phyloP scores from a whole-genome alignment of 2,797 vertebrate species.

The Enteromius fasciolatus region DNA sequence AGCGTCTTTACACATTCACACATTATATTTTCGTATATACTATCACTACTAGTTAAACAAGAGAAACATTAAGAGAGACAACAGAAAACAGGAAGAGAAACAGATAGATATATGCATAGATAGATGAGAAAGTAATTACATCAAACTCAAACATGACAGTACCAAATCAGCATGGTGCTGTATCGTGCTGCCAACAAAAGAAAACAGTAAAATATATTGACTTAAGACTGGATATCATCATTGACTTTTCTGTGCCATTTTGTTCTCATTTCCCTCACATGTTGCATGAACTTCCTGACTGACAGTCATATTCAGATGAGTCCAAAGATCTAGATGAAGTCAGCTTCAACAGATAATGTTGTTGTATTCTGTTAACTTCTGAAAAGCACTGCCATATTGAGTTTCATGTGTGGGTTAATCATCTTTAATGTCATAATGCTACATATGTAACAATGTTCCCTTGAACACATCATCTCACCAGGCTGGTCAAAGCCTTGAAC shows the following conservation, averaged over 20 bases:
- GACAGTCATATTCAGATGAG: constrained; percentile 20
- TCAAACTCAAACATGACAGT: not conserved
- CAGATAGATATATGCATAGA: not conserved
- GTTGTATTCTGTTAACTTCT: not conserved
- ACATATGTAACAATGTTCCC: not conserved
- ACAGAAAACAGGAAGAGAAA: not conserved
- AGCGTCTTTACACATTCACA: too few species aligned
- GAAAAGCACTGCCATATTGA: not conserved
- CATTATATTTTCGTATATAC: not conserved
- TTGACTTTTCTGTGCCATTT: constrained; percentile 43
- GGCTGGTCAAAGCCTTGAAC: constrained; percentile 51
- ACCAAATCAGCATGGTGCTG: not conserved
- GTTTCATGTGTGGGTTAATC: not conserved
- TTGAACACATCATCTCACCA: constrained; percentile 15
- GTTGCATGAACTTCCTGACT: constrained; percentile 31
- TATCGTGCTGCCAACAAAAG: not conserved
- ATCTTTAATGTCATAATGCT: not conserved
- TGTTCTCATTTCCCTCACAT: constrained; percentile 35
- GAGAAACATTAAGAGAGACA: not conserved
- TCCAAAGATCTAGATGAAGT: constrained; percentile 36
- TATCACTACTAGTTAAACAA: not conserved
- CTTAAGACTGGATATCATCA: constrained; percentile 5
- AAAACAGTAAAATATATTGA: not conserved
- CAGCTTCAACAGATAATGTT: not conserved
- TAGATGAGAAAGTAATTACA: not conserved